Evolutionary conservation across 2,888 invertebrate species (phyloP).

Genomic region (Tachystola acroxantha): DNA sequence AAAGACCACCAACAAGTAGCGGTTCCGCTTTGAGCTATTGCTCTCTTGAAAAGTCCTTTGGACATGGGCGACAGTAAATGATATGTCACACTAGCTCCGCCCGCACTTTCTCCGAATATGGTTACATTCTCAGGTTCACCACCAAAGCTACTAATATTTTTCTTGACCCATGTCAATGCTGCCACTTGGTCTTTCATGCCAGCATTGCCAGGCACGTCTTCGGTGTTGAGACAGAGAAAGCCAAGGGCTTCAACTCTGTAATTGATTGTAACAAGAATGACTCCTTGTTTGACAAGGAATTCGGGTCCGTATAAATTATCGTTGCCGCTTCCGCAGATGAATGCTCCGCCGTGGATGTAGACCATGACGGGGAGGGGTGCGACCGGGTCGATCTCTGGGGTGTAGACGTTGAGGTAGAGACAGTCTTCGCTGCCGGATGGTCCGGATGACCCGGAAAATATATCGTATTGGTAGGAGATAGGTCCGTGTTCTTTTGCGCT

Average conservation of each 20-base stretch:
- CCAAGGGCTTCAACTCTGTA: slow-evolving; percentile 37
- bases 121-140: slow-evolving; percentile 41
- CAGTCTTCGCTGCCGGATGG: slow-evolving; percentile 46
- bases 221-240: slow-evolving; percentile 33
- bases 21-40: slow-evolving; percentile 83
- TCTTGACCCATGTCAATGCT: slow-evolving; percentile 38
- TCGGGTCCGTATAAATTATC: slow-evolving; percentile 30
- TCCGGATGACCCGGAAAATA: too few species aligned
- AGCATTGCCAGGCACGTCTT: slow-evolving; percentile 39
- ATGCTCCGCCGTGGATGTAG: slow-evolving; percentile 44
- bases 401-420: slow-evolving; percentile 42
- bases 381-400: slow-evolving; percentile 24
- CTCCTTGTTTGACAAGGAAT: slow-evolving; percentile 29
- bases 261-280: slow-evolving; percentile 36
- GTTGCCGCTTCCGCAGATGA: slow-evolving; percentile 36
- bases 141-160: slow-evolving; percentile 39
- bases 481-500: slow-evolving; percentile 32
- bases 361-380: slow-evolving; percentile 39
- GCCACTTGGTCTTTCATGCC: slow-evolving; percentile 44
- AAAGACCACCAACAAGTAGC: slow-evolving; percentile 77
- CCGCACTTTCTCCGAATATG: slow-evolving; percentile 47
- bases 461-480: slow-evolving; percentile 25
- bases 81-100: slow-evolving; percentile 29
- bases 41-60: slow-evolving; percentile 44
- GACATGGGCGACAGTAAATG: slow-evolving; percentile 48